Base-by-base conservation (phyloP, 92 coral and sea anemone genomes). In the Zoanthus sociatus region DNA sequence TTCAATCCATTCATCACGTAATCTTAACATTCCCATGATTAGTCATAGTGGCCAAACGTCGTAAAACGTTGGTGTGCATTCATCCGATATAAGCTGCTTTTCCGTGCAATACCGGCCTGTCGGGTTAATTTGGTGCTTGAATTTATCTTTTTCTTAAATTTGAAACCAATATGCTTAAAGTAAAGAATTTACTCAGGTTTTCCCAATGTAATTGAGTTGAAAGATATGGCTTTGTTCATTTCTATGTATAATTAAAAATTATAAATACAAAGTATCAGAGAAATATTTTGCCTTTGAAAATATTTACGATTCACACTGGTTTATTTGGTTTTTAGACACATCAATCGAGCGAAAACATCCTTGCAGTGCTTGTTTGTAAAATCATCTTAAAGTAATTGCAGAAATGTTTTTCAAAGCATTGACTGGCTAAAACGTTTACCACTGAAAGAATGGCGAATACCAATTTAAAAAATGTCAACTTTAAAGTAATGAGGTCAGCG, bases 61-160 rank as follows among this genome's bases (percentile, higher is more conserved):
- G 77, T 15, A 42, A 42, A 73, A 73, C 77, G 77, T 73, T 51
- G 82, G 26, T 37, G 67, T 53, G 68, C 55, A 7, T 77, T 66
- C 68, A 77, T 77, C 15, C 21, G 11, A 20, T n/a, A 21, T 3
- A 17, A 63, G 44, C 5, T 6, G 20, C 17, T 73, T 16, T 9
- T 18, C 16, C 11, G 1, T 17, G 26, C 5, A 44, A 18, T 63
- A 63, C 12, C 9, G 8, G 10, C 14, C 9, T 51, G 21, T 26
- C 7, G 44, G 7, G 55, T 32, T 2, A 9, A 12, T 14, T 26
- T 26, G 26, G 4, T 58, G n/a, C 14, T 18, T 10, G 5, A 7
- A 15, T 18, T 58, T 16, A 54, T 15, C 15, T 37, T 37, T 37
- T 4, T 4, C 2, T 37, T 37, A 4, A 2, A 26, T 26, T 26